Evolutionary conservation across 2,888 invertebrate species (phyloP).

Genomic region (Celastrina argiolus): DNA sequence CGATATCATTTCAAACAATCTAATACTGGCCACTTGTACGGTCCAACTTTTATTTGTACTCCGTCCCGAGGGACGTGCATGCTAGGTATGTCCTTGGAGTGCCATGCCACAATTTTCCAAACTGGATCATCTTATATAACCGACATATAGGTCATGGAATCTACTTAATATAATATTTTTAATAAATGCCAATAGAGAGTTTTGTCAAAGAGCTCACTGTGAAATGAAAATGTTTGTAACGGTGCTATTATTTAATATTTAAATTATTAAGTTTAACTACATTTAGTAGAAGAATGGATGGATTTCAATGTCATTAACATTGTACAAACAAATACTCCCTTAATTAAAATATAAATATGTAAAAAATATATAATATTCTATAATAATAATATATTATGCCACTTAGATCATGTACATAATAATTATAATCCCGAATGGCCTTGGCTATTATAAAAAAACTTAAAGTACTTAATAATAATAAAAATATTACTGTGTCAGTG

Average conservation of each 20-base stretch:
- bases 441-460: too few relatives aligned
- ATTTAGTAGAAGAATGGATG: too few relatives aligned
- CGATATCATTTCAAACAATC: slow-evolving; percentile 18
- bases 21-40: slow-evolving; percentile 9
- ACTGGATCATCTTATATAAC: slow-evolving; percentile 14
- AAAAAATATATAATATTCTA: too few relatives aligned
- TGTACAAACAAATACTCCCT: too few relatives aligned
- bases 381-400: too few relatives aligned
- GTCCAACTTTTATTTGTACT: slow-evolving; percentile 21
- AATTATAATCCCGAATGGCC: too few relatives aligned
- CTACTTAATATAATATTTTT: slow-evolving; percentile 3
- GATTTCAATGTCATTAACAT: too few relatives aligned
- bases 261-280: not conserved
- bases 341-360: too few relatives aligned
- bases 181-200: not conserved
- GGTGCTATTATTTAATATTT: not conserved
- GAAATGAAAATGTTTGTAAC: not conserved
- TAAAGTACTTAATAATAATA: too few relatives aligned
- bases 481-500: not conserved
- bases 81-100: not conserved
- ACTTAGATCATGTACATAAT: too few relatives aligned
- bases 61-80: slow-evolving; percentile 21
- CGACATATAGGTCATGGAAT: not conserved
- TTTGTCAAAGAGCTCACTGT: not conserved
- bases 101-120: slow-evolving; percentile 7